phyloP scores from a whole-genome alignment of 2,113 vertebrate species.

The Clarias magur region DNA sequence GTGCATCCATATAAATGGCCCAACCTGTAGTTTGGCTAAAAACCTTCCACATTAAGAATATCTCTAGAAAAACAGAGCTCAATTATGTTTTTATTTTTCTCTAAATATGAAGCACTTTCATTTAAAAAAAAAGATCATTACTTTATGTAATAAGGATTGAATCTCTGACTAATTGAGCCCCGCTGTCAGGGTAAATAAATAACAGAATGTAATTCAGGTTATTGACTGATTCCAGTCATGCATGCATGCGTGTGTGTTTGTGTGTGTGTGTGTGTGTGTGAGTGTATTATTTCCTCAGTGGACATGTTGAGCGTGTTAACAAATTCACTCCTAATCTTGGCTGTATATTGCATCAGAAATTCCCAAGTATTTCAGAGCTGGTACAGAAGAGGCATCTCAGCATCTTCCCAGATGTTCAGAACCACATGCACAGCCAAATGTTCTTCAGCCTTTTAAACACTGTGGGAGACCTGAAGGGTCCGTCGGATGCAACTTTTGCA shows the following conservation, averaged over 20 bases:
- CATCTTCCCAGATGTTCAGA: background rate
- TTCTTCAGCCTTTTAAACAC: background rate
- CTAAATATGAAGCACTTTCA: background rate
- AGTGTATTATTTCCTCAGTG: background rate
- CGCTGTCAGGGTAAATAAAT: background rate
- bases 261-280: background rate
- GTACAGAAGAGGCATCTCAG: conserved; percentile 2
- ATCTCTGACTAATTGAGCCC: background rate
- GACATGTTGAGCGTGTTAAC: background rate
- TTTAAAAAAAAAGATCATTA: too few species aligned
- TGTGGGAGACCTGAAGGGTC: background rate
- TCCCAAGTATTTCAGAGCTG: background rate
- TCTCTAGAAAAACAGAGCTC: background rate
- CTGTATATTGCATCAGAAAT: background rate
- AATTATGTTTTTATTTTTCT: background rate
- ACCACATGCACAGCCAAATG: background rate
- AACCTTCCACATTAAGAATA: background rate
- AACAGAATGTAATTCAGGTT: background rate
- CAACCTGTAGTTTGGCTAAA: background rate
- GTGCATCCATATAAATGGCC: too few species aligned
- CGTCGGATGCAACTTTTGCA: background rate
- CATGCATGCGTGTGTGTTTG: background rate
- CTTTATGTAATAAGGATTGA: background rate
- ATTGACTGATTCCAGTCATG: background rate
- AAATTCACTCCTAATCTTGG: background rate